A percentile compares a stretch with the other conserved stretches of the same genome.
Conservation (phyloP, 2,888 invertebrate genomes). For the Andrena minutula region DNA sequence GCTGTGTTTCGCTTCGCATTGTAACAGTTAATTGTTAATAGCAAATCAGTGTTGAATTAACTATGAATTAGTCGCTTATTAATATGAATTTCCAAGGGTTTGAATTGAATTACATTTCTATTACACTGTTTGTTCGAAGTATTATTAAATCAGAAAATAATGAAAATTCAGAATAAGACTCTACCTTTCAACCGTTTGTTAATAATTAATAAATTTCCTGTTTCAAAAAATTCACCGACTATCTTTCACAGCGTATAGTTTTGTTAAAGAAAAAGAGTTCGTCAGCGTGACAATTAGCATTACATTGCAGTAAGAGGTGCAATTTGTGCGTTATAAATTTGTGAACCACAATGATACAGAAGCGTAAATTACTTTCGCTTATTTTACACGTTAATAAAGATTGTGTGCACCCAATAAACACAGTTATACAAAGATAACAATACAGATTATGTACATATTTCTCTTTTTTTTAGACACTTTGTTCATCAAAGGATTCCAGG, state of each 20-base stretch:
- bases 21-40: constrained; percentile 22
- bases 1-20: constrained; percentile 29
- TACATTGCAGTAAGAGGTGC: constrained; percentile 78
- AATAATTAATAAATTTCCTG: background rate
- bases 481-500: constrained; percentile 8
- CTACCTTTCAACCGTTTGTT: background rate
- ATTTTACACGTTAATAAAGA: constrained; percentile 48
- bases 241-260: constrained; percentile 9
- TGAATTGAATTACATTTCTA: too few relatives aligned
- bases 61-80: background rate
- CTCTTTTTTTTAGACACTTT: background rate
- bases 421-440: constrained; percentile 1
- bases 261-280: constrained; percentile 47
- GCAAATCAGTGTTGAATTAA: constrained; percentile 10
- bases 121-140: too few relatives aligned
- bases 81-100: background rate
- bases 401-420: constrained; percentile 32
- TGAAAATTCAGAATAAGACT: background rate
- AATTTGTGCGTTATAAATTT: constrained; percentile 64
- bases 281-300: constrained; percentile 71
- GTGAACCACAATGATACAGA: constrained; percentile 64
- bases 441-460: constrained; percentile 41
- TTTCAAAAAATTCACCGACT: background rate
- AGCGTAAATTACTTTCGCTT: constrained; percentile 59
- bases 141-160: too few relatives aligned